Percentiles rank a stretch among this genome's conserved stretches.
Conservation (phyloP, 2,113 vertebrate species). For the Enhydra lutris region DNA sequence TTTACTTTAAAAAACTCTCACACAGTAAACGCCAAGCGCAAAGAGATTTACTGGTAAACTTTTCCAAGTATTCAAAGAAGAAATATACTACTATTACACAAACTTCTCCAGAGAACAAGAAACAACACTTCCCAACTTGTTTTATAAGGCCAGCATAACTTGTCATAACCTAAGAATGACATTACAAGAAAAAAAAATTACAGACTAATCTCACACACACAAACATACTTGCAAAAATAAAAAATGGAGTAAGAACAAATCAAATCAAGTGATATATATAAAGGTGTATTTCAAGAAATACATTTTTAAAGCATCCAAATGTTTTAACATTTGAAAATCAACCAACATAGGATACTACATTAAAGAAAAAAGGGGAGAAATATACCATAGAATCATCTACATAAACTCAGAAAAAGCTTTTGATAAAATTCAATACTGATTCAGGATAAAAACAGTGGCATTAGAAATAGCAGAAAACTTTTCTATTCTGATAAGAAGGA, state of each 20-base stretch:
- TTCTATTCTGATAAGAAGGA: not conserved
- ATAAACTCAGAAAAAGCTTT: not conserved
- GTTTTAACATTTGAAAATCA: not conserved
- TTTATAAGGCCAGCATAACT: not conserved
- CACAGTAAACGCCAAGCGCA: not conserved
- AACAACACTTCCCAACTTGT: not conserved
- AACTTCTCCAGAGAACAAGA: not conserved
- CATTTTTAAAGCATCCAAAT: too few relatives aligned
- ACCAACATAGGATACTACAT: not conserved
- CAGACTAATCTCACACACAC: not conserved
- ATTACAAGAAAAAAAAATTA: not conserved
- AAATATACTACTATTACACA: not conserved
- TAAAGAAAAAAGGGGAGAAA: not conserved
- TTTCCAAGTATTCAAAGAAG: not conserved
- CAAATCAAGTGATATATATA: not conserved
- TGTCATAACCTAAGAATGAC: not conserved
- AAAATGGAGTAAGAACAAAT: not conserved
- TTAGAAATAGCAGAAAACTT: not conserved
- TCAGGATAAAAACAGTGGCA: not conserved
- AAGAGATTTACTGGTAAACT: not conserved
- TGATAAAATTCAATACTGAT: not conserved
- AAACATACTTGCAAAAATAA: not conserved
- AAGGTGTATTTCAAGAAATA: not conserved
- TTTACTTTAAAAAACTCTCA: not conserved
- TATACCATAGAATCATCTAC: not conserved